Evolutionary conservation across 2,888 invertebrate genomes (phyloP), one percentile per base, ranked within the genome.

Genomic region (Netelia fuscicornis): DNA sequence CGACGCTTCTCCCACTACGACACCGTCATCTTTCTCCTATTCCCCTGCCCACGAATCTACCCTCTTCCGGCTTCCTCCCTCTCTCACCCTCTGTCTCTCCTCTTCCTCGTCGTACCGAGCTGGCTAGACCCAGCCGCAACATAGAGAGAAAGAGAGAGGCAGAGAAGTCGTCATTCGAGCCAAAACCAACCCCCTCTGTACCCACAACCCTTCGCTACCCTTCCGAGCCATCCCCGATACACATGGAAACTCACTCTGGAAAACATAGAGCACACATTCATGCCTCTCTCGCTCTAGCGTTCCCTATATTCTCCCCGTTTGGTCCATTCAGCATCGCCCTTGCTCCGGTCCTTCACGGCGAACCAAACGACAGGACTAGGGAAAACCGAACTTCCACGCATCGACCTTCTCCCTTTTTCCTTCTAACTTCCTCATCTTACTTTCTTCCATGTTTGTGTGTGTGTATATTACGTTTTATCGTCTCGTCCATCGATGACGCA

Each of bases 251-350:
- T 62, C 62, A 78, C 64, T 71, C 62, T 17, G 17, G 42, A 56
- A 76, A 76, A 68, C 13, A 54, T 44, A 52, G 60, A 62, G 20
- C 37, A 62, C 23, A 68, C 25, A 60, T 11, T 25, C 30, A 13
- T 74, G 62, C 37, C 54, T 58, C 30, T 56, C 25, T 11, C 65
- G n/a, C 44, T 30, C 30, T 30, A 30, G 5, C 67, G 20, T 56
- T 37, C 44, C 23, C 30, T 48, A 10, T 77, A 54, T 65, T 42
- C 48, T 25, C 13, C 62, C 17, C 23, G 17, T 64, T 44, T 30
- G 70, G 65, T 78, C 70, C 86, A 83, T 83, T 86, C 83, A 83
- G 58, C 76, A 70, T 13, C 25, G 37, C 23, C 67, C 62, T 60
- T 25, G 23, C 48, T 70, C 58, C 13, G 37, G 25, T n/a, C 30